Conservation (phyloP, 2,113 vertebrate genomes). For the Macaca mulatta region DNA sequence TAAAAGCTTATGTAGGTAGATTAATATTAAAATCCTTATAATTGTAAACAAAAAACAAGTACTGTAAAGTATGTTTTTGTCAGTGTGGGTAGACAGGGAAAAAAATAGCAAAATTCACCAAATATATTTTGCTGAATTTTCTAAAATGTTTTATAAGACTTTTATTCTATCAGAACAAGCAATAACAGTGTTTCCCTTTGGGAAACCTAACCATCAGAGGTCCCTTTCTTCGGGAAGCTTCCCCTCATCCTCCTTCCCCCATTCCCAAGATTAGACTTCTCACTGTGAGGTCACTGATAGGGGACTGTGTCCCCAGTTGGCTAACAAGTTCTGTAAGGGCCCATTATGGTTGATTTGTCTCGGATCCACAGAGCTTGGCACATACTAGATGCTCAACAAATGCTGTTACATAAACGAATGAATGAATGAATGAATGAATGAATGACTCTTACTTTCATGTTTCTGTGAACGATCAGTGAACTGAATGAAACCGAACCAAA, state of each 20-base stretch:
- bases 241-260: not conserved
- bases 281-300: not conserved
- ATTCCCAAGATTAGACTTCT: not conserved
- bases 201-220: not conserved
- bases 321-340: not conserved
- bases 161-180: conserved; percentile 23
- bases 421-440: not conserved
- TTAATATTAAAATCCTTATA: not conserved
- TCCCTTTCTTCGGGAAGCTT: not conserved
- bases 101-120: not conserved
- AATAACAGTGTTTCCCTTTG: not conserved
- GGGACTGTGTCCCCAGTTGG: not conserved
- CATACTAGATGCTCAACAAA: not conserved
- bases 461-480: not conserved
- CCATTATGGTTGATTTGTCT: not conserved
- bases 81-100: not conserved
- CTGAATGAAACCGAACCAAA: not conserved
- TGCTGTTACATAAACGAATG: not conserved
- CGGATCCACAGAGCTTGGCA: not conserved
- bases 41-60: conserved; percentile 31
- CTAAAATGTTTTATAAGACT: not conserved
- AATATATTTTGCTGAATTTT: conserved; percentile 24
- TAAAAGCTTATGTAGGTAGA: conserved; percentile 10
- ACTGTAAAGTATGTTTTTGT: conserved; percentile 40
- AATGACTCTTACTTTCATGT: not conserved